Percentiles rank a stretch among this genome's conserved stretches.
These are phyloP conservation scores for Gymnodraco acuticeps DNA, from an alignment of 2,797 vertebrate genomes.

Conservation along the genomic window DNA sequence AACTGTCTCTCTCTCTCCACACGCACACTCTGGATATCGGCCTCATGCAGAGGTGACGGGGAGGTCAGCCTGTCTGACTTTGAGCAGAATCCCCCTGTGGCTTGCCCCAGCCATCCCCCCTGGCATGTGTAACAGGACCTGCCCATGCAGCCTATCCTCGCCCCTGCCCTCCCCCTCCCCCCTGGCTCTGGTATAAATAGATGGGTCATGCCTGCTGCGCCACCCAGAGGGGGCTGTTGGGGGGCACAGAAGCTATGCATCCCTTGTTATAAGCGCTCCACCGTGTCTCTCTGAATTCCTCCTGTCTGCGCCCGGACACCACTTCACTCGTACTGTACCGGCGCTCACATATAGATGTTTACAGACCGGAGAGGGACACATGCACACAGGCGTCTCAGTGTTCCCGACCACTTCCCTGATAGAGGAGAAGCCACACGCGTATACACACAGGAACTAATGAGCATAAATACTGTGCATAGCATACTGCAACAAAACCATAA, in stretches of 20 bases:
- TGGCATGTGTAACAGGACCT: constrained; percentile 87
- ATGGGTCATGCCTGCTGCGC: constrained; percentile 74
- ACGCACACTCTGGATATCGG: constrained; percentile 71
- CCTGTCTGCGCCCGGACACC: constrained; percentile 60
- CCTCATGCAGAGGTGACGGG: constrained; percentile 79
- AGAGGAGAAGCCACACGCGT: constrained; percentile 1
- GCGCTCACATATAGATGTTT: constrained; percentile 10
- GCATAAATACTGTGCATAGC: not conserved
- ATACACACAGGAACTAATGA: constrained; percentile 14
- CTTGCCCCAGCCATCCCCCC: constrained; percentile 76
- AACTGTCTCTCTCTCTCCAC: constrained; percentile 34
- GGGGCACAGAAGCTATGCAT: constrained; percentile 55
- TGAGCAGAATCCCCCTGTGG: constrained; percentile 77
- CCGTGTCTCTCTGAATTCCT: constrained; percentile 71
- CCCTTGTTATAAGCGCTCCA: constrained; percentile 71
- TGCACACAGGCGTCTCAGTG: not conserved
- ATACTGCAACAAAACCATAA: constrained; percentile 17
- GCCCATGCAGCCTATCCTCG: constrained; percentile 60
- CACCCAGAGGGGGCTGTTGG: constrained; percentile 54
- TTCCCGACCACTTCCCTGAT: constrained; percentile 1
- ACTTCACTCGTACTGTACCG: constrained; percentile 10
- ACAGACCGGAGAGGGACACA: constrained; percentile 11
- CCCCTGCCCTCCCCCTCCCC: constrained; percentile 43
- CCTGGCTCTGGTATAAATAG: constrained; percentile 84
- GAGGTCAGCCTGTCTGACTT: constrained; percentile 86